Evolutionary conservation across 2,797 vertebrate genomes (phyloP).

Genomic region (Agapornis canus): DNA sequence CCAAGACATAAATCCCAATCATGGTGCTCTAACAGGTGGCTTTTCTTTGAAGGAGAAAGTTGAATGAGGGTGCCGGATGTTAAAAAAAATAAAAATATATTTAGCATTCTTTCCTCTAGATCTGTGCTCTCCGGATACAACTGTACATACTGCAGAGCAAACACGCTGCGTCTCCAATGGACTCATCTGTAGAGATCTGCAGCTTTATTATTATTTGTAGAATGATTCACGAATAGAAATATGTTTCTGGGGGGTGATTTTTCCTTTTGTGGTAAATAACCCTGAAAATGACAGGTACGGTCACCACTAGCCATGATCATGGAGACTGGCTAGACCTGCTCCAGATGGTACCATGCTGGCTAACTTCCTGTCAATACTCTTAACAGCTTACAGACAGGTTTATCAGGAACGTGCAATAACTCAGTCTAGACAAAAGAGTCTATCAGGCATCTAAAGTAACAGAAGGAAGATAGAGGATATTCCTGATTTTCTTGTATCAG

Average conservation of each 20-base stretch:
- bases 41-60: conserved; percentile 17
- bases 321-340: conserved; percentile 51
- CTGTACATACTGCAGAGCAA: neutral
- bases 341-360: conserved; percentile 61
- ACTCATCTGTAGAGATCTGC: neutral
- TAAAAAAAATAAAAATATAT: neutral
- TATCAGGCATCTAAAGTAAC: conserved; percentile 49
- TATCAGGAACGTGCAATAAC: conserved; percentile 38
- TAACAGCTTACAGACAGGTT: conserved; percentile 68
- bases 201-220: neutral
- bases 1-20: neutral
- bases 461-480: conserved; percentile 62
- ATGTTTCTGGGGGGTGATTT: neutral
- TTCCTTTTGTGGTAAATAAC: conserved; percentile 1
- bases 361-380: conserved; percentile 71
- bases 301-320: neutral
- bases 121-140: neutral
- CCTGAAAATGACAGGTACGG: neutral
- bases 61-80: neutral
- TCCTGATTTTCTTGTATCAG: conserved; percentile 10
- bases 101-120: neutral
- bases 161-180: neutral
- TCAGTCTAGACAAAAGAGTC: conserved; percentile 65
- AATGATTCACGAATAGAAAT: neutral
- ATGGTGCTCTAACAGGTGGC: conserved; percentile 1